Percentiles rank a stretch among this genome's conserved stretches.
Evolutionary conservation across 2,797 vertebrate species (phyloP).

Genomic region (Alexandromys oeconomus): DNA sequence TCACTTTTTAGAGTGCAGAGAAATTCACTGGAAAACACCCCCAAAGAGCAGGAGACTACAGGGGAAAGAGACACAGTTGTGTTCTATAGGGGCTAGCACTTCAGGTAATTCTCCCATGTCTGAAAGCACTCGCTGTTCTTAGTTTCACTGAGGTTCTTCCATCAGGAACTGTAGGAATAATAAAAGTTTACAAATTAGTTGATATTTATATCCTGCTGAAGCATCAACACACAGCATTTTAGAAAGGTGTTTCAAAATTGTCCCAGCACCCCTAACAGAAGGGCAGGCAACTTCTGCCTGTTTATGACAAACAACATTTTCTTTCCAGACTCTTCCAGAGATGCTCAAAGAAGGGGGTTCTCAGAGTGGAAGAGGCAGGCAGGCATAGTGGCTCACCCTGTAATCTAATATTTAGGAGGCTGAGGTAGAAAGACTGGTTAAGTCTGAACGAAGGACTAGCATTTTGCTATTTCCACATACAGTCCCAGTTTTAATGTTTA

Average conservation of each 20-base stretch:
- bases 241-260: not conserved
- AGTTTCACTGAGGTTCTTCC: constrained; percentile 17
- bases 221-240: not conserved
- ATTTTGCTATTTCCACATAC: constrained; percentile 9
- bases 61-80: not conserved
- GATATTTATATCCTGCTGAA: constrained; percentile 21
- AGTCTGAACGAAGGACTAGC: not conserved
- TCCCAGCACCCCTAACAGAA: not conserved
- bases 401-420: not conserved
- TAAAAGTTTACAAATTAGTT: constrained; percentile 1
- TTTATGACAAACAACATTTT: not conserved
- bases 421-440: not conserved
- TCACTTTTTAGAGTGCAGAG: constrained; percentile 74
- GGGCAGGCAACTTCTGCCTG: not conserved
- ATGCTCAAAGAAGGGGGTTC: not conserved
- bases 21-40: constrained; percentile 75
- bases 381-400: not conserved
- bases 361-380: not conserved
- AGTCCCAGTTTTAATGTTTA: constrained; percentile 38
- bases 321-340: constrained; percentile 21
- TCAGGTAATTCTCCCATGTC: constrained; percentile 32
- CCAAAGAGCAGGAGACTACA: constrained; percentile 37
- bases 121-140: not conserved
- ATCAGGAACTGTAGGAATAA: not conserved
- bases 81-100: not conserved